These are phyloP conservation scores for Gopherus flavomarginatus DNA, from an alignment of 2,113 vertebrate species.

Conservation along the genomic window DNA sequence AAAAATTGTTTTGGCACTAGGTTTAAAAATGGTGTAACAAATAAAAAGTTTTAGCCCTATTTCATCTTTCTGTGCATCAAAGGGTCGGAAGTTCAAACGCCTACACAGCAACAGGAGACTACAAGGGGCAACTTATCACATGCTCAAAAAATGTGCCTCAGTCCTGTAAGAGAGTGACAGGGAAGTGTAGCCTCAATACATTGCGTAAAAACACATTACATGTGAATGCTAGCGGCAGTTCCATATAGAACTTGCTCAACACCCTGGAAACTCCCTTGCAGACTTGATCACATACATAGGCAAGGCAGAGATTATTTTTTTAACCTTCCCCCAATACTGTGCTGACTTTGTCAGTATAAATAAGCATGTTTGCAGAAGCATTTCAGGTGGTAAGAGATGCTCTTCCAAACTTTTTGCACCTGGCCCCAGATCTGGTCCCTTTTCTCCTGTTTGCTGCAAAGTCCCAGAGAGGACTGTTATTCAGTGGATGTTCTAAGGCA, in stretches of 20 bases:
- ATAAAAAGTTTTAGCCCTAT: not conserved
- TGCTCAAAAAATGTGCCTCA: not conserved
- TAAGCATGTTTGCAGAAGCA: not conserved
- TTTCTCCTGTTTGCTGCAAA: not conserved
- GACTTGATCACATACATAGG: not conserved
- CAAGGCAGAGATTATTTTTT: not conserved
- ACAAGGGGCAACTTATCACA: not conserved
- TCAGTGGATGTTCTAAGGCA: not conserved
- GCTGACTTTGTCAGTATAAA: not conserved
- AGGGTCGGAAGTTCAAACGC: not conserved
- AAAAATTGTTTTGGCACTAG: not conserved
- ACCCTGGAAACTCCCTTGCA: not conserved
- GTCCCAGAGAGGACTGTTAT: not conserved
- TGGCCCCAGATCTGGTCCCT: not conserved
- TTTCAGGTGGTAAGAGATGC: not conserved
- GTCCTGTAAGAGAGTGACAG: not conserved
- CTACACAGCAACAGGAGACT: accelerated
- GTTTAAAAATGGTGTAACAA: not conserved
- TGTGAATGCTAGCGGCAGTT: not conserved
- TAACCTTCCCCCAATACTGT: not conserved
- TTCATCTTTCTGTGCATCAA: not conserved
- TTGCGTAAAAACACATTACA: accelerated
- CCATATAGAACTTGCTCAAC: not conserved
- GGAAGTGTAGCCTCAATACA: not conserved
- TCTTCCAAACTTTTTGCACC: not conserved